These are phyloP conservation scores for Goniozus legneri DNA, from an alignment of 1,140 invertebrate genomes.

Conservation along the genomic window DNA sequence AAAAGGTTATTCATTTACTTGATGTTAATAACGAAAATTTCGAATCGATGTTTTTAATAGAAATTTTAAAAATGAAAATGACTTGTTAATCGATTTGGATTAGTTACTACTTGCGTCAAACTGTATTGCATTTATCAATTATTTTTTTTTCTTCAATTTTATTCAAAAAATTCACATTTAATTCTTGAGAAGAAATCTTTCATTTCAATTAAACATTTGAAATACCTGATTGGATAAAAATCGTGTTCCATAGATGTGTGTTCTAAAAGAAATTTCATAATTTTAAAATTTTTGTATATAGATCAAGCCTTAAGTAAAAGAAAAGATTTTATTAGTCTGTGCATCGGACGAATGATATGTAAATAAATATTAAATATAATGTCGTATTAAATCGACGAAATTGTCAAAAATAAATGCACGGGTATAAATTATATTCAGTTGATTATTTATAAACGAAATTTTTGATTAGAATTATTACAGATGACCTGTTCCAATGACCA, in stretches of 20 bases:
- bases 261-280: conserved; percentile 21
- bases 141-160: too few relatives aligned
- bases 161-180: too few relatives aligned
- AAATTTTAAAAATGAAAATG: too few relatives aligned
- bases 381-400: conserved; percentile 27
- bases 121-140: too few relatives aligned
- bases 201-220: too few relatives aligned
- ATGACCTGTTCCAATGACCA: too few relatives aligned
- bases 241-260: conserved; percentile 10
- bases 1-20: too few relatives aligned
- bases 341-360: conserved; percentile 28
- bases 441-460: background rate
- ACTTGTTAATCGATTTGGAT: too few relatives aligned
- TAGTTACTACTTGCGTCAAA: too few relatives aligned
- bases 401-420: conserved; percentile 28
- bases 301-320: conserved; percentile 18
- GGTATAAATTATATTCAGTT: conserved; percentile 17
- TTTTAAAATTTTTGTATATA: conserved; percentile 32
- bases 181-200: too few relatives aligned
- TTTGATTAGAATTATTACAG: background rate
- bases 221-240: conserved; percentile 4
- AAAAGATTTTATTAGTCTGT: conserved; percentile 26
- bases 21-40: too few relatives aligned
- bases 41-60: too few relatives aligned
- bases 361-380: conserved; percentile 40